Evolutionary conservation across 2,888 invertebrate species (phyloP), one percentile per base, ranked within the genome.

Genomic region (Tanytarsus gracilentus): DNA sequence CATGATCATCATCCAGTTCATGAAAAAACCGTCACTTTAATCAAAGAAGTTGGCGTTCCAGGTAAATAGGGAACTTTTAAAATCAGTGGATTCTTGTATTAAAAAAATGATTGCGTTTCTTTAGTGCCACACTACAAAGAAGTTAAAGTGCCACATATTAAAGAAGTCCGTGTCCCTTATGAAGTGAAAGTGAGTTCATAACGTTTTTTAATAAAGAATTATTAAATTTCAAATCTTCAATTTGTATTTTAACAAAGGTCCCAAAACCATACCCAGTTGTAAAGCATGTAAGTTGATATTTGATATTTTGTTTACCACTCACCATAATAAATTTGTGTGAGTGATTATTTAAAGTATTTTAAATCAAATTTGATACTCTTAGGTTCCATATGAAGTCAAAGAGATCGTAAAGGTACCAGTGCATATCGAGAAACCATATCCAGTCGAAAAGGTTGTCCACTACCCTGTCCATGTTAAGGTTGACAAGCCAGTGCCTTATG

Each of bases 341-440:
- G n/a, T n/a, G n/a, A n/a, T n/a, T n/a, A n/a, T n/a, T n/a, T n/a
- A n/a, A n/a, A n/a, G n/a, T n/a, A n/a, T n/a, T n/a, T n/a, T n/a
- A n/a, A n/a, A n/a, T n/a, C n/a, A n/a, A n/a, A n/a, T n/a, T n/a
- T n/a, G n/a, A n/a, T n/a, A n/a, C n/a, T n/a, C n/a, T n/a, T 11
- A 58, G 58, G 58, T 81, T 65, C 86, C 85, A 40, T 80, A 81
- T 69, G 84, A 85, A 67, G 86, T 87, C 64, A 86, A 86, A 76
- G 86, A 86, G 72, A 80, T 80, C 75, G 83, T 88, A 56, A 86
- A 87, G 71, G 86, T 88, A 62, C 86, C 86, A 65, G 83, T 85
- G 63, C 85, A 86, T 68, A 81, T 87, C 63, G 86, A 86, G 66
- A 79, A 81, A 66, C 86, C 86, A 66, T 88, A 87, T 76, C 87